Evolutionary conservation across 2,797 vertebrate species (phyloP).

Genomic region (Apogon hyalosoma): DNA sequence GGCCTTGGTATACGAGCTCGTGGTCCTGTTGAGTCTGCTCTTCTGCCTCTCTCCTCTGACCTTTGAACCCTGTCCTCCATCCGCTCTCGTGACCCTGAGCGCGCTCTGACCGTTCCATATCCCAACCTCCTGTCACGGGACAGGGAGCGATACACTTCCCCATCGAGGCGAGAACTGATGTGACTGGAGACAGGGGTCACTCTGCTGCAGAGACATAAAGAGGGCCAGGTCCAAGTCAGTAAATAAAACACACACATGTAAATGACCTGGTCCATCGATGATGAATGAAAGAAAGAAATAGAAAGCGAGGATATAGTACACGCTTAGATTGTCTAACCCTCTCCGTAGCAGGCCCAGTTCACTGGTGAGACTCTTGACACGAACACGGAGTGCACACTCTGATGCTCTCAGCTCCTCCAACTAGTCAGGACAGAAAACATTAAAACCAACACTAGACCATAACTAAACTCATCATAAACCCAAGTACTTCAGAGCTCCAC

Average conservation of each 20-base stretch:
- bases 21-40: conserved; percentile 81
- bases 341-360: conserved; percentile 87
- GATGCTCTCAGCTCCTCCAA: conserved; percentile 88
- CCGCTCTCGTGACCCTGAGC: conserved; percentile 87
- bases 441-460: conserved; percentile 3
- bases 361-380: conserved; percentile 88
- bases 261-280: conserved; percentile 3
- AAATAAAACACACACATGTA: background rate
- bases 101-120: conserved; percentile 68
- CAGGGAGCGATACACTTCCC: conserved; percentile 79
- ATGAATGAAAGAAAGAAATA: conserved; percentile 41
- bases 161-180: conserved; percentile 68
- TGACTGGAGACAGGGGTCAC: conserved; percentile 72
- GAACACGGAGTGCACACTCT: conserved; percentile 86
- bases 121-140: conserved; percentile 80
- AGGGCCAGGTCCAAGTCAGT: background rate
- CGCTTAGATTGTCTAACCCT: conserved; percentile 85
- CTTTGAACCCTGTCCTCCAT: conserved; percentile 63
- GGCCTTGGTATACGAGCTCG: conserved; percentile 76
- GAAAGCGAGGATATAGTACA: conserved; percentile 70
- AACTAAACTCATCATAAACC: background rate
- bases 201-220: conserved; percentile 69
- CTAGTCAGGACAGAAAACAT: conserved; percentile 61
- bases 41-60: conserved; percentile 77
- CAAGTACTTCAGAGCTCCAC: conserved; percentile 63